phyloP scores from a whole-genome alignment of 37 sponge, comb jelly and placozoan species.

The Geodia barretti region DNA sequence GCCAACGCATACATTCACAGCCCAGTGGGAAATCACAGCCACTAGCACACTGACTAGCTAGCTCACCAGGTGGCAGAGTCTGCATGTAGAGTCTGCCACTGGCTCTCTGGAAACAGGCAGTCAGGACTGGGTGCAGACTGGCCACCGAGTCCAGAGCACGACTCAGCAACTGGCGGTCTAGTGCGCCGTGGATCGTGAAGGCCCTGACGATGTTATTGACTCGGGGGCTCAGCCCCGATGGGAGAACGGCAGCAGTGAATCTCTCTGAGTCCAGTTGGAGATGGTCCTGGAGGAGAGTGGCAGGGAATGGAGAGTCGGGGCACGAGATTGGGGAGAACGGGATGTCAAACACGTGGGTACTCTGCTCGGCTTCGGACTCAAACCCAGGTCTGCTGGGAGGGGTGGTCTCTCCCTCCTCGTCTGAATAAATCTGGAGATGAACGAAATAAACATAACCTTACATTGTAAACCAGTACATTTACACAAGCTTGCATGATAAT shows the following conservation, averaged over 20 bases:
- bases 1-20: neutral
- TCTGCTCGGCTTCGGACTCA: constrained; percentile 37
- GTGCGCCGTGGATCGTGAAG: constrained; percentile 71
- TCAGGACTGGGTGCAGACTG: constrained; percentile 60
- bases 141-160: constrained; percentile 50
- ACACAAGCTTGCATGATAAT: too few species aligned
- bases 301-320: constrained; percentile 42
- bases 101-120: constrained; percentile 30
- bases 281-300: constrained; percentile 82
- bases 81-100: constrained; percentile 55
- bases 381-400: constrained; percentile 60
- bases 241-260: constrained; percentile 6
- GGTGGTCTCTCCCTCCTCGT: neutral
- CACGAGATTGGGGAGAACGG: constrained; percentile 22
- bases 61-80: constrained; percentile 28
- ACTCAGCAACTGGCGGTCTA: constrained; percentile 54
- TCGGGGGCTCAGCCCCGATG: constrained; percentile 48
- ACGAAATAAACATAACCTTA: neutral
- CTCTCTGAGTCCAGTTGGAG: constrained; percentile 41
- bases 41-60: too few species aligned
- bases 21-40: neutral
- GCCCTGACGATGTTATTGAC: constrained; percentile 79
- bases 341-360: constrained; percentile 2
- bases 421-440: neutral
- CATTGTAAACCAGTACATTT: too few species aligned